Evolutionary conservation across 2,113 vertebrate genomes (phyloP), one percentile per base, ranked within the genome.

Genomic region (Drymodes brunneopygia): DNA sequence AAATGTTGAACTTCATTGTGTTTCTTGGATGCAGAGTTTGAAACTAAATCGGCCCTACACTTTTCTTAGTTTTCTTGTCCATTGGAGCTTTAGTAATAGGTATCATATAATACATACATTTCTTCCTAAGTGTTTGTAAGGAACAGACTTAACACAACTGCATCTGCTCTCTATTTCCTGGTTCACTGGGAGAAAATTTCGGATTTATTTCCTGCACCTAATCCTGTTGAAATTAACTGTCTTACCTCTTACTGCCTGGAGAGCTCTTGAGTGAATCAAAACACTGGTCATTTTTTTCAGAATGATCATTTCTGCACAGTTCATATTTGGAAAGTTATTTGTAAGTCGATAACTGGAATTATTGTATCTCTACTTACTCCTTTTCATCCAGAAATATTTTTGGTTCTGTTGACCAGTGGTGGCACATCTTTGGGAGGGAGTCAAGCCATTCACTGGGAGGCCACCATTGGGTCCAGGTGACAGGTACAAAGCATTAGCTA

Each of bases 221-320:
- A n/a, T n/a, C n/a, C 7, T 36, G 2, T 54, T 45, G 23, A 64
- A 91, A 60, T 36, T 2, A 61, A 5, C 19, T 4, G 24, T 44
- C 6, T 80, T 81, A 8, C 17, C 4, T 51, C 14, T 56, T 64
- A 8, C 14, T 72, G 18, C 51, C 12, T 42, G 6, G 19, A 83
- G 64, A 56, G 18, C 33, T 24, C 31, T 61, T 28, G 15, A 72
- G 19, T 48, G 54, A 71, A 66, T 42, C 8, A 42, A 42, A 92
- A 22, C 13, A 4, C 13, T 15, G 3, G 9, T 53, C 0, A 0
- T 42, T 35, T 15, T 81, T 8, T 40, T 64, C 40, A n/a, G 28
- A 57, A n/a, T 36, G 5, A 29, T 40, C 0, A 0, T 45, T 88
- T 84, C 33, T 72, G 19, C 0, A 1, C 13, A 28, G 28, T 79